Base-by-base conservation (phyloP, 2,113 vertebrate genomes). In the Acanthisitta chloris region DNA sequence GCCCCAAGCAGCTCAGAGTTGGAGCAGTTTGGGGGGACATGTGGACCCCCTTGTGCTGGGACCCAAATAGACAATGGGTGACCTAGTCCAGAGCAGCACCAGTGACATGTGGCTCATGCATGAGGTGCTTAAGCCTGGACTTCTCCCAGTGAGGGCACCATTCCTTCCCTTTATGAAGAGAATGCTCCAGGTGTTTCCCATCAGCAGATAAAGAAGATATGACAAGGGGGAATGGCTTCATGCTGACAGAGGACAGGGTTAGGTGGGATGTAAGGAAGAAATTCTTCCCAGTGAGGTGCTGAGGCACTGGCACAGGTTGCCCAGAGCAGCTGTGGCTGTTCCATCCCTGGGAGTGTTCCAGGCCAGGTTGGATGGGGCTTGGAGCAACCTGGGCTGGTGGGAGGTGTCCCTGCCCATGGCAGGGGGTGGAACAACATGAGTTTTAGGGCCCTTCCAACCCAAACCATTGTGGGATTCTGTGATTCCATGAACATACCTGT, bases 21-120 rank as follows among this genome's bases (percentile, higher is more conserved):
- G 18, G 21, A 31, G 3, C 4, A 2, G 15, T 17, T 28, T 9
- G 34, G n/a, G 49, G 34, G 36, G 11, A 43, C 1, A 0, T 21
- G 9, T 1, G 4, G 46, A 29, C 9, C 4, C 54, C 54, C 43
- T 0, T 4, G 29, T 45, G 58, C 51, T 45, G 17, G 43, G 25
- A 4, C 4, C 16, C 51, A 55, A 15, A 28, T 2, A 52, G 67
- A 29, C 51, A 18, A 7, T 10, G 46, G 62, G 29, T n/a, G 51
- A 34, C 6, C 42, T 45, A 2, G n/a, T 20, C 17, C 61, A 31
- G 76, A 67, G 65, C 46, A 79, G 40, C 61, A 64, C 5, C 1
- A 8, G 31, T 12, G 10, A 15, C 26, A 4, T 8, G 33, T 29
- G 48, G 28, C 42, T 79, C 8, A 2, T 15, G 34, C 61, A 45